These are phyloP conservation scores for Hypsibius dujardini DNA, from an alignment of 1,140 invertebrate species.

Conservation along the genomic window DNA sequence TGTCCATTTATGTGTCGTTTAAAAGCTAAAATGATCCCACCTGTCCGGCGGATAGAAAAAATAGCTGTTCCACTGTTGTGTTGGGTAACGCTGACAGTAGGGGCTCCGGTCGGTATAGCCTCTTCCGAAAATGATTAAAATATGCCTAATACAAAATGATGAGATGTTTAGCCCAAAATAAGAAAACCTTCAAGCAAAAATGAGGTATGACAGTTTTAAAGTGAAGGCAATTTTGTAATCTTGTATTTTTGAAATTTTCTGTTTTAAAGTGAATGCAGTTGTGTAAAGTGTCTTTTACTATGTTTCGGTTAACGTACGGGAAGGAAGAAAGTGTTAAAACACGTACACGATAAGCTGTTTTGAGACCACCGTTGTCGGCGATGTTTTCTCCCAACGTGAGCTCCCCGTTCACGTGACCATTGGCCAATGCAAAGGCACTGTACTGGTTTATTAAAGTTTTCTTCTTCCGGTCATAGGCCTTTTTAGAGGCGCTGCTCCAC, in stretches of 20 bases:
- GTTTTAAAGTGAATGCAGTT: not conserved
- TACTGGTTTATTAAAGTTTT: not conserved
- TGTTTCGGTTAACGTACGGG: not conserved
- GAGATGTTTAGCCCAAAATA: not conserved
- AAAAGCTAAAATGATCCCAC: not conserved
- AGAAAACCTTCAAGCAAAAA: not conserved
- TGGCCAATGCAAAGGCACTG: constrained; percentile 7
- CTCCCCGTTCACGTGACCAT: constrained; percentile 42
- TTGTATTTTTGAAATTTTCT: not conserved
- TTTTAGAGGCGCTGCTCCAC: not conserved
- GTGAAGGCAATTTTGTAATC: not conserved
- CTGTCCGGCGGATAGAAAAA: constrained; percentile 22
- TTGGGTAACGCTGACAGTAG: constrained; percentile 19
- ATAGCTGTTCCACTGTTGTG: constrained; percentile 21
- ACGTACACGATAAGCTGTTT: constrained; percentile 35
- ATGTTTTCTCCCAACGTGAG: constrained; percentile 50
- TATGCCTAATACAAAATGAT: not conserved
- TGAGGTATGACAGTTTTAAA: not conserved
- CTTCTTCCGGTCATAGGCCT: not conserved
- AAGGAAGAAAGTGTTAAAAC: not conserved
- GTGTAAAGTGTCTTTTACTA: not conserved
- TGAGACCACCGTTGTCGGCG: constrained; percentile 47
- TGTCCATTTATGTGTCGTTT: no score
- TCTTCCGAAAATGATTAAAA: not conserved
- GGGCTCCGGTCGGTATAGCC: not conserved